Percentiles rank a stretch among this genome's conserved stretches.
Evolutionary conservation across 2,888 invertebrate species (phyloP).

Genomic region (Acanthosoma haemorrhoidale): DNA sequence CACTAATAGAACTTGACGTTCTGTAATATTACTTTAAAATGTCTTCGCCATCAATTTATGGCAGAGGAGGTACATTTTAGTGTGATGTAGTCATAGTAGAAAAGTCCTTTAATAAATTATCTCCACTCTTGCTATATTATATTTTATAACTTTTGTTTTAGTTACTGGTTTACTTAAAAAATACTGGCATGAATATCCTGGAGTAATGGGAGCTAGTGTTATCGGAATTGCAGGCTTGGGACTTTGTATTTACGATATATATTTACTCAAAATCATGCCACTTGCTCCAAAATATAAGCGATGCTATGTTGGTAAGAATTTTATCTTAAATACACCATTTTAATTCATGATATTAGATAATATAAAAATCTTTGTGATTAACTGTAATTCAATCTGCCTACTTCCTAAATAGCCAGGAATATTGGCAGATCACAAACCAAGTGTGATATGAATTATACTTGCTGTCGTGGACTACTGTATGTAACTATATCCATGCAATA

Average conservation of each 20-base stretch:
- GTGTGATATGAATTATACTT: no score
- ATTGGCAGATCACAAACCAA: no score
- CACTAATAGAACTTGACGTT: background rate
- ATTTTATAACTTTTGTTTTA: constrained; percentile 35
- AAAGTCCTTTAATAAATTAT: no score
- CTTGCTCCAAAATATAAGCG: constrained; percentile 64
- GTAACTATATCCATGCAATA: no score
- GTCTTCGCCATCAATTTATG: background rate
- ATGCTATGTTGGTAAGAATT: constrained; percentile 48
- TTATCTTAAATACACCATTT: no score
- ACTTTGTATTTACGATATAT: constrained; percentile 49
- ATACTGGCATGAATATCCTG: constrained; percentile 66
- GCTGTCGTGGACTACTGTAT: no score
- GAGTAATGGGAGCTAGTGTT: constrained; percentile 58
- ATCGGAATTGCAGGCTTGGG: constrained; percentile 56
- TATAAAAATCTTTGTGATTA: no score
- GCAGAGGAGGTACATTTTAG: constrained; percentile 15
- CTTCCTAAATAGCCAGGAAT: no score
- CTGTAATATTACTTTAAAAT: background rate
- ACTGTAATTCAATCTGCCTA: no score
- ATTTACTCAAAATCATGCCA: constrained; percentile 54
- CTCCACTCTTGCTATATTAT: background rate
- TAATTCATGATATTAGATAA: no score
- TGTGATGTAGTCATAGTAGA: no score
- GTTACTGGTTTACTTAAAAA: constrained; percentile 47